phyloP scores from a whole-genome alignment of 1,140 invertebrate genomes.

The Lasioglossum baleicum region DNA sequence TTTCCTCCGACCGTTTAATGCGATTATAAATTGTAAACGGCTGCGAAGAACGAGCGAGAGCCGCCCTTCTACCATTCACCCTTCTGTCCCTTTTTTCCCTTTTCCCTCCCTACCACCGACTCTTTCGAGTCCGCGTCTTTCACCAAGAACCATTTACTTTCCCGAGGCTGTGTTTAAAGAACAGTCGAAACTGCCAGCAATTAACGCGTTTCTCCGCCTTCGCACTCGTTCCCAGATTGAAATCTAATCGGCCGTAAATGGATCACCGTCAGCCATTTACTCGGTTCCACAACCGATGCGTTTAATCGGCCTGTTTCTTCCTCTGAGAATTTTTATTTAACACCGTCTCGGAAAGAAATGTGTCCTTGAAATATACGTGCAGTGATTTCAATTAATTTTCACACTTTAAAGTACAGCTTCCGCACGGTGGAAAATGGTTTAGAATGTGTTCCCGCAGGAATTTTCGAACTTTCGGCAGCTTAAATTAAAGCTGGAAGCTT shows the following conservation, averaged over 20 bases:
- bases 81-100: not conserved
- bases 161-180: constrained; percentile 54
- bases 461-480: too few species aligned
- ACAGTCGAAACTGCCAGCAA: constrained; percentile 62
- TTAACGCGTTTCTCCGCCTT: constrained; percentile 53
- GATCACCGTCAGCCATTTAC: constrained; percentile 35
- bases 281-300: not conserved
- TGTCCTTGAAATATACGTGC: too few species aligned
- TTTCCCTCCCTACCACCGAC: not conserved
- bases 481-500: too few species aligned
- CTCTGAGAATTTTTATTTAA: too few species aligned
- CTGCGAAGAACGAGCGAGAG: constrained; percentile 55
- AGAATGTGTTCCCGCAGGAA: too few species aligned
- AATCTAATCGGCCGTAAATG: constrained; percentile 41
- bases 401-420: too few species aligned
- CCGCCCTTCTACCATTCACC: constrained; percentile 20
- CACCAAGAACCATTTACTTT: constrained; percentile 48
- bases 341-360: too few species aligned
- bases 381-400: too few species aligned
- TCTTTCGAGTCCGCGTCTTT: not conserved
- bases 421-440: too few species aligned
- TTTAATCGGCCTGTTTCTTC: too few species aligned
- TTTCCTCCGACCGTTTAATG: constrained; percentile 54
- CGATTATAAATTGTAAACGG: constrained; percentile 71
- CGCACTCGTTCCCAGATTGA: constrained; percentile 35